Evolutionary conservation across 2,797 vertebrate genomes (phyloP).

Genomic region (Thamnophis elegans): DNA sequence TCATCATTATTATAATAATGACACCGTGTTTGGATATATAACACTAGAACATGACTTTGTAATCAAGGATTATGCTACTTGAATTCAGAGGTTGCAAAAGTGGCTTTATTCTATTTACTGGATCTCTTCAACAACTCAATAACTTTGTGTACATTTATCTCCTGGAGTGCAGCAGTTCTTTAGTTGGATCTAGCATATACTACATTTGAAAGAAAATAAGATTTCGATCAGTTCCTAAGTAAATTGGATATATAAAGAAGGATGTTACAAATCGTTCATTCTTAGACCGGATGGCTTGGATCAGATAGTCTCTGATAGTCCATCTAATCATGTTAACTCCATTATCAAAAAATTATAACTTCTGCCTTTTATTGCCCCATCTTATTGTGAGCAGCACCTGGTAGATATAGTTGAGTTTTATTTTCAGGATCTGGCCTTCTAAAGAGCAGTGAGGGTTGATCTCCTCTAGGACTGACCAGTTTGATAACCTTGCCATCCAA

Average conservation of each 20-base stretch:
- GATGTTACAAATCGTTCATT: not conserved
- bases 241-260: not conserved
- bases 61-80: not conserved
- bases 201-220: not conserved
- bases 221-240: not conserved
- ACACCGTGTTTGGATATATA: not conserved
- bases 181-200: not conserved
- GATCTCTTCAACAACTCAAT: not conserved
- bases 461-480: too few species aligned
- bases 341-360: not conserved
- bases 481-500: too few species aligned
- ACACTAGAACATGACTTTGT: not conserved
- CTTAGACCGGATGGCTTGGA: not conserved
- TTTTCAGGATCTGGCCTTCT: too few species aligned
- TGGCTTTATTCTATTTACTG: not conserved
- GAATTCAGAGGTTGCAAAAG: not conserved
- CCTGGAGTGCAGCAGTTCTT: not conserved
- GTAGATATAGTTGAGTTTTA: not conserved
- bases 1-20: not conserved
- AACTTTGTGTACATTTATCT: not conserved
- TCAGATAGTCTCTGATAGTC: not conserved
- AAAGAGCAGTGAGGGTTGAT: too few species aligned
- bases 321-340: not conserved
- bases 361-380: not conserved
- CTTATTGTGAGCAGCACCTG: not conserved